phyloP scores from a whole-genome alignment of 2,797 vertebrate species.

The Bradypus variegatus region DNA sequence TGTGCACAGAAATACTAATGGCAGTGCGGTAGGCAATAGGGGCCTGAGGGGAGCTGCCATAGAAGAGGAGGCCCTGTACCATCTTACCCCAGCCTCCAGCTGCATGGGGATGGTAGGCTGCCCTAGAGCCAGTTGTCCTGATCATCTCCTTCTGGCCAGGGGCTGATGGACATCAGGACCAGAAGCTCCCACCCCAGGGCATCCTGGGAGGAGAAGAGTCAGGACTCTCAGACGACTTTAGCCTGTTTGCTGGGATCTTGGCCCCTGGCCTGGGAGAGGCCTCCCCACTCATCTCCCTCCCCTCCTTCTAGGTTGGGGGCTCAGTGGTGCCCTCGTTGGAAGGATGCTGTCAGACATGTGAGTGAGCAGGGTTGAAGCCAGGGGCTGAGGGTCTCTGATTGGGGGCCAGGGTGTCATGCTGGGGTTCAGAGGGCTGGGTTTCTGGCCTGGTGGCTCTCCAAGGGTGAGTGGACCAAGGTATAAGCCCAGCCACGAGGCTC shows the following conservation, averaged over 20 bases:
- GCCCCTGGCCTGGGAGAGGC: not conserved
- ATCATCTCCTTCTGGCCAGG: not conserved
- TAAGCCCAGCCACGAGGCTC: not conserved
- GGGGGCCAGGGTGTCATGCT: not conserved
- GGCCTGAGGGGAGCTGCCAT: not conserved
- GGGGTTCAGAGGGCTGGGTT: not conserved
- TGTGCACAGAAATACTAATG: not conserved
- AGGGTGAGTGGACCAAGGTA: not conserved
- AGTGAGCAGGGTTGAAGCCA: constrained; percentile 69
- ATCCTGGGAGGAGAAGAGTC: not conserved
- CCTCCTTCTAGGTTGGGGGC: constrained; percentile 83
- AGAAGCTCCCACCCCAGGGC: not conserved
- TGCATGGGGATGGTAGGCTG: not conserved
- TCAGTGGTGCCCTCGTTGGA: constrained; percentile 91
- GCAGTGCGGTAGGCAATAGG: not conserved
- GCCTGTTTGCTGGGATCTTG: not conserved
- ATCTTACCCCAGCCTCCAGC: not conserved
- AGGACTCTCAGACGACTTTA: not conserved
- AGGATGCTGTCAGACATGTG: constrained; percentile 97
- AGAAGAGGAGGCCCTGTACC: not conserved
- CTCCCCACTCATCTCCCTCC: not conserved
- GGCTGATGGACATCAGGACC: not conserved
- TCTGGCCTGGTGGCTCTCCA: not conserved
- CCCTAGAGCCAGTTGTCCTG: not conserved
- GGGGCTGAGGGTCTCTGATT: not conserved